Evolutionary conservation across 2,797 vertebrate species (phyloP).

Genomic region (Ficedula albicollis): DNA sequence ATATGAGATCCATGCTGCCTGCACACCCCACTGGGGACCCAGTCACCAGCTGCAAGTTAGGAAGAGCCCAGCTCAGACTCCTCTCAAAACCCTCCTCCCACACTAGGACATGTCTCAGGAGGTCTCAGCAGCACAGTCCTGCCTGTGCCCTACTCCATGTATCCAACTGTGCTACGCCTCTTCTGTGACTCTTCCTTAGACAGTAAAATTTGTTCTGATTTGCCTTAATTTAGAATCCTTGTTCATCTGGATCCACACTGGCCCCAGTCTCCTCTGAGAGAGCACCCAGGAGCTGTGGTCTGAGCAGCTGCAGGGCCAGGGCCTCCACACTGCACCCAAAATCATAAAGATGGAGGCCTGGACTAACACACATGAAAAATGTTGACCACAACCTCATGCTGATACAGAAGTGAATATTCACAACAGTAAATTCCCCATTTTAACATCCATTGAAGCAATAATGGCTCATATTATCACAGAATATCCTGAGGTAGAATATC

Average conservation of each 20-base stretch:
- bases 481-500: not conserved
- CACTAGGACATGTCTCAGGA: not conserved
- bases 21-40: not conserved
- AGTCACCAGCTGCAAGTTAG: not conserved
- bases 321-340: not conserved
- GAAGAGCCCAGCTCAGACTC: not conserved
- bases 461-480: not conserved
- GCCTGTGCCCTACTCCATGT: not conserved
- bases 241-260: not conserved
- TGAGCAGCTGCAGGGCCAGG: not conserved
- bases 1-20: too few relatives aligned
- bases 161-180: not conserved
- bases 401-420: not conserved
- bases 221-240: not conserved
- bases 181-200: not conserved
- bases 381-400: not conserved
- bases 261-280: too few relatives aligned
- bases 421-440: not conserved
- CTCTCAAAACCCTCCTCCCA: not conserved
- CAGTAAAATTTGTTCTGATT: not conserved
- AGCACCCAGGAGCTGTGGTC: not conserved
- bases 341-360: not conserved
- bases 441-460: not conserved
- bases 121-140: not conserved
- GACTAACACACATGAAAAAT: not conserved